Conservation (phyloP, 35 echinoderm and acorn worm genomes). For the Eucidaris tribuloides region DNA sequence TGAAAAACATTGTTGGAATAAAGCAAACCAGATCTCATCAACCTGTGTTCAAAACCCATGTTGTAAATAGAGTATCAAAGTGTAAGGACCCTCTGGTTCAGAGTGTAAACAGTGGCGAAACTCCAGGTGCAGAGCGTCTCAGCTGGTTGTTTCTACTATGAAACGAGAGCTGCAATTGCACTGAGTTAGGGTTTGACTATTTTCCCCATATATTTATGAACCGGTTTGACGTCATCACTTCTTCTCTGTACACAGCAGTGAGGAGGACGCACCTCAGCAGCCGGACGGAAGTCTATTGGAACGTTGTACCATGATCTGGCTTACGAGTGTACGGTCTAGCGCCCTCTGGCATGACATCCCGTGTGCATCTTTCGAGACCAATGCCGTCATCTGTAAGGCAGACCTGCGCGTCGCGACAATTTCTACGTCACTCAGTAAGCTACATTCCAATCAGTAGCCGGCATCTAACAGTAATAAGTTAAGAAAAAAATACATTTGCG, state of each 20-base stretch:
- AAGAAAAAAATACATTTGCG: neutral
- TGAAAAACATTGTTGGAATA: too few species aligned
- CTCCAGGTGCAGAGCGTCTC: too few species aligned
- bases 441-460: neutral
- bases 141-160: too few species aligned
- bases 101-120: too few species aligned
- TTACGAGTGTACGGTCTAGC: neutral
- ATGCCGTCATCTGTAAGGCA: constrained; percentile 10
- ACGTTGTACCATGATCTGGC: neutral
- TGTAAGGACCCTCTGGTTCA: too few species aligned
- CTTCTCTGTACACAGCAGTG: neutral
- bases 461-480: neutral
- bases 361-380: neutral
- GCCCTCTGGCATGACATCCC: neutral
- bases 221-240: too few species aligned
- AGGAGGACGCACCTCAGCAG: neutral
- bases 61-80: too few species aligned
- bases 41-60: too few species aligned
- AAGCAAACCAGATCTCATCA: too few species aligned
- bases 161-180: too few species aligned
- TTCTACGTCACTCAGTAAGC: neutral
- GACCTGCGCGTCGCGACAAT: neutral
- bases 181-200: too few species aligned
- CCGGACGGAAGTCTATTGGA: neutral
- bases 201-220: too few species aligned